Evolutionary conservation across 1,140 invertebrate species (phyloP).

Genomic region (Pseudomyrmex cubaensis): DNA sequence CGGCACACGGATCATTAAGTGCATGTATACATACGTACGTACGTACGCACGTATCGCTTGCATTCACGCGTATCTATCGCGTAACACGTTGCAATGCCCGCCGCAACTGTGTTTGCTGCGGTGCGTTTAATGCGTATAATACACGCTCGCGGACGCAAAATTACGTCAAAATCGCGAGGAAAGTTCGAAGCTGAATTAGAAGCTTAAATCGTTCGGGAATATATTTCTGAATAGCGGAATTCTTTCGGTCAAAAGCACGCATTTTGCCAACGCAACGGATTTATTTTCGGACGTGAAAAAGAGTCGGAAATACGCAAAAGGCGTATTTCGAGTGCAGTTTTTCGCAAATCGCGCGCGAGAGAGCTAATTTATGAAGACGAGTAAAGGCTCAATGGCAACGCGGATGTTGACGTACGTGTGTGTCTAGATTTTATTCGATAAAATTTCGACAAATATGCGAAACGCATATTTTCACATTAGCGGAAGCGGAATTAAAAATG

Average conservation of each 20-base stretch:
- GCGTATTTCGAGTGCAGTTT: not conserved
- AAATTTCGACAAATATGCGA: not conserved
- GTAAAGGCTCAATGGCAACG: not conserved
- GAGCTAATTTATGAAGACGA: conserved; percentile 5
- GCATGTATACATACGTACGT: conserved; percentile 47
- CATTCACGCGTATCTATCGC: conserved; percentile 20
- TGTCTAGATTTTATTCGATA: too few relatives aligned
- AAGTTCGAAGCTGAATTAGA: not conserved
- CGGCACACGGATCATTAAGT: conserved; percentile 56
- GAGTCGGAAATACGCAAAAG: not conserved
- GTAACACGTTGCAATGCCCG: conserved; percentile 30
- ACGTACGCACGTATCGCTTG: conserved; percentile 30
- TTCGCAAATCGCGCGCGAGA: not conserved
- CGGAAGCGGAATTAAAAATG: conserved; percentile 26
- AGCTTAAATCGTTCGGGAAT: not conserved
- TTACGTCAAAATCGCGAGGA: not conserved
- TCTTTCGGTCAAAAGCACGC: conserved; percentile 4
- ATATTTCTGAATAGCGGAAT: not conserved
- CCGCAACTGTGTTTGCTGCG: not conserved
- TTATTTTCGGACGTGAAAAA: not conserved
- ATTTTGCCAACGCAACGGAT: not conserved
- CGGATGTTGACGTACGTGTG: not conserved
- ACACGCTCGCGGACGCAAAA: conserved; percentile 1
- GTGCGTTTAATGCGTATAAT: not conserved
- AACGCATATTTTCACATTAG: not conserved